Evolutionary conservation across 2,888 invertebrate genomes (phyloP).

Genomic region (Acanthoscelides obtectus): DNA sequence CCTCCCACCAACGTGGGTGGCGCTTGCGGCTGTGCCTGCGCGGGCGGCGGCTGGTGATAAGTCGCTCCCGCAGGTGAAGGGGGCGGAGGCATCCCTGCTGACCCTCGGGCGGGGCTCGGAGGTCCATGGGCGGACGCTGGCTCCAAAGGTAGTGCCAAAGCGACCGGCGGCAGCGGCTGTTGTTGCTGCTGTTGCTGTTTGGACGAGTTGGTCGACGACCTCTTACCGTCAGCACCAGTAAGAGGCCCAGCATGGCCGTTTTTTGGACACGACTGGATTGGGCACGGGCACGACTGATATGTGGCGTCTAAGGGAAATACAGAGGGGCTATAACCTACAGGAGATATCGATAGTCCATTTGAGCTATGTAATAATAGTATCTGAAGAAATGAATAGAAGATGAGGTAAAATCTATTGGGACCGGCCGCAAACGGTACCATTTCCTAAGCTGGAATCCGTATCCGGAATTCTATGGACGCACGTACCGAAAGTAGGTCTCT

Average conservation of each 20-base stretch:
- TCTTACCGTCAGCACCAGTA: slow-evolving; percentile 87
- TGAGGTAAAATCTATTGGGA: too few species aligned
- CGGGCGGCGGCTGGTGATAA: slow-evolving; percentile 45
- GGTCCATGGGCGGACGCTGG: slow-evolving; percentile 55
- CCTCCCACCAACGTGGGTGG: slow-evolving; percentile 28
- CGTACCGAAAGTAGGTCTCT: too few species aligned
- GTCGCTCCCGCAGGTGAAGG: slow-evolving; percentile 53
- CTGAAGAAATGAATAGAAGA: too few species aligned
- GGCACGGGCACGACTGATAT: slow-evolving; percentile 77
- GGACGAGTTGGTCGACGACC: slow-evolving; percentile 45
- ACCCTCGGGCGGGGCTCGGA: slow-evolving; percentile 65
- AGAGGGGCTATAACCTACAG: neutral
- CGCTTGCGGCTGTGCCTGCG: slow-evolving; percentile 30
- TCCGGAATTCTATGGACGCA: too few species aligned
- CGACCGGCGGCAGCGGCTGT: slow-evolving; percentile 48
- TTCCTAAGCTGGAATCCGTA: too few species aligned
- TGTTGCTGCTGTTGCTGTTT: slow-evolving; percentile 43
- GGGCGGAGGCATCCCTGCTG: slow-evolving; percentile 61
- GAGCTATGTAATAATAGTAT: neutral
- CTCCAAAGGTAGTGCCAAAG: slow-evolving; percentile 50
- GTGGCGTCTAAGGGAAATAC: slow-evolving; percentile 48
- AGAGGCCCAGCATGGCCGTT: slow-evolving; percentile 97
- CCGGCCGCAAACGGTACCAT: too few species aligned
- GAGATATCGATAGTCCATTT: neutral
- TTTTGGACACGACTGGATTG: slow-evolving; percentile 95